A percentile compares a stretch with the other conserved stretches of the same genome.
These are phyloP conservation scores for Drosophila kurseongensis DNA, from an alignment of 1,140 invertebrate species.

Conservation along the genomic window DNA sequence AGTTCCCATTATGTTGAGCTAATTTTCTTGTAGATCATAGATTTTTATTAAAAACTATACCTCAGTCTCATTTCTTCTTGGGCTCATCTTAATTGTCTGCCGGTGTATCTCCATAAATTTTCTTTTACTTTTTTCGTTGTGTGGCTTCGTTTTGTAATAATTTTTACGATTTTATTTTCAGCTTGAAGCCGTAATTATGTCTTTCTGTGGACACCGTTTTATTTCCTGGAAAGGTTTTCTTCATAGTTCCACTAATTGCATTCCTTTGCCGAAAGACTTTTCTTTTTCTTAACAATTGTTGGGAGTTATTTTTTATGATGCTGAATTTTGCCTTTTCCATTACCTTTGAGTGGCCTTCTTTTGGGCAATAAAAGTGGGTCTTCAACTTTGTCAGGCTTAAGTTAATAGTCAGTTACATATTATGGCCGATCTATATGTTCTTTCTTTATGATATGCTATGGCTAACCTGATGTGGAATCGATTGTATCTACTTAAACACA, in stretches of 20 bases:
- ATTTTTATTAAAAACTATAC: slow-evolving; percentile 65
- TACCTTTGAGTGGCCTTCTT: slow-evolving; percentile 22
- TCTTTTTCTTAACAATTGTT: slow-evolving; percentile 25
- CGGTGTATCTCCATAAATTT: slow-evolving; percentile 32
- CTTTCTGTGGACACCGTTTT: slow-evolving; percentile 34
- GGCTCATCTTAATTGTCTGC: slow-evolving; percentile 29
- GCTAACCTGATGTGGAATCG: background rate
- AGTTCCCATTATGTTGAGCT: slow-evolving; percentile 74
- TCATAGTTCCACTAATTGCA: slow-evolving; percentile 51
- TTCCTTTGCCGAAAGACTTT: slow-evolving; percentile 42
- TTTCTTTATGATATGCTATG: slow-evolving; percentile 2
- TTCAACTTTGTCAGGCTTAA: slow-evolving; percentile 5
- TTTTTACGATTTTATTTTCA: slow-evolving; percentile 63
- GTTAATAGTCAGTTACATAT: slow-evolving; percentile 11
- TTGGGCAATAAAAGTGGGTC: slow-evolving; percentile 17
- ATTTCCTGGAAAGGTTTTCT: slow-evolving; percentile 52
- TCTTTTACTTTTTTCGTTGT: slow-evolving; percentile 9
- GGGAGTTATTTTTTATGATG: slow-evolving; percentile 12
- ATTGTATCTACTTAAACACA: background rate
- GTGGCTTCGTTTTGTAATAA: slow-evolving; percentile 57
- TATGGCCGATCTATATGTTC: slow-evolving; percentile 10
- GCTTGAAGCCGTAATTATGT: slow-evolving; percentile 65
- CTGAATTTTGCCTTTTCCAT: slow-evolving; percentile 28
- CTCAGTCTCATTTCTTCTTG: slow-evolving; percentile 1
- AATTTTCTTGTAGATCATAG: slow-evolving; percentile 70